Evolutionary conservation across 2,113 vertebrate species (phyloP).

Genomic region (Vanacampus margaritifer): DNA sequence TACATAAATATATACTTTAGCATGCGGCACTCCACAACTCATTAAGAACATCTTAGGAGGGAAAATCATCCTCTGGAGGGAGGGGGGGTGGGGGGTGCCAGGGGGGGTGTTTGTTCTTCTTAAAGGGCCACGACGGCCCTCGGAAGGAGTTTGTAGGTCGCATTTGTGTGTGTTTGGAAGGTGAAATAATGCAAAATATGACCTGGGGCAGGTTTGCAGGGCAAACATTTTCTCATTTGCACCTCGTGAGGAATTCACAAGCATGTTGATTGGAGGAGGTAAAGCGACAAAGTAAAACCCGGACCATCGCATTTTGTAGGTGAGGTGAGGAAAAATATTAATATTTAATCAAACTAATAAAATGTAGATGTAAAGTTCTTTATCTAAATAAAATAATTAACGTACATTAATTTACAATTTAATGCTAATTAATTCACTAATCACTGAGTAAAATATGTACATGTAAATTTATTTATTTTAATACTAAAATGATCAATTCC

Average conservation of each 20-base stretch:
- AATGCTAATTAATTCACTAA: no score
- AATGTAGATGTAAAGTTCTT: no score
- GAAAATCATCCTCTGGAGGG: conserved; percentile 9
- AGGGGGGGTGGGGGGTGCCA: neutral
- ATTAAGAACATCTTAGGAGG: conserved; percentile 56
- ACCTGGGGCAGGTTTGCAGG: neutral
- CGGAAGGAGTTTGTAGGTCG: neutral
- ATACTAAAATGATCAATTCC: no score
- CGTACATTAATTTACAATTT: no score
- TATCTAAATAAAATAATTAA: no score
- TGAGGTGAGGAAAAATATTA: no score
- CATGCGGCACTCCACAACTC: conserved; percentile 50
- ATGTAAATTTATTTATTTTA: no score
- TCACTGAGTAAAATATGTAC: no score
- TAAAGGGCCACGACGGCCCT: neutral
- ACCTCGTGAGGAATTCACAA: no score
- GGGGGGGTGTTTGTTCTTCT: neutral
- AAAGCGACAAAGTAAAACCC: neutral
- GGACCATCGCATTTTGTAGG: no score
- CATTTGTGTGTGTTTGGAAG: neutral
- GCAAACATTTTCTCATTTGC: neutral
- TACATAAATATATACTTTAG: conserved; percentile 65
- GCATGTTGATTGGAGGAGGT: neutral
- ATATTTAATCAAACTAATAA: no score
- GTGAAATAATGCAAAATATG: neutral